A percentile compares a stretch with the other conserved stretches of the same genome.
phyloP scores from a whole-genome alignment of 1,140 invertebrate species.

The Elymnias hypermnestra region DNA sequence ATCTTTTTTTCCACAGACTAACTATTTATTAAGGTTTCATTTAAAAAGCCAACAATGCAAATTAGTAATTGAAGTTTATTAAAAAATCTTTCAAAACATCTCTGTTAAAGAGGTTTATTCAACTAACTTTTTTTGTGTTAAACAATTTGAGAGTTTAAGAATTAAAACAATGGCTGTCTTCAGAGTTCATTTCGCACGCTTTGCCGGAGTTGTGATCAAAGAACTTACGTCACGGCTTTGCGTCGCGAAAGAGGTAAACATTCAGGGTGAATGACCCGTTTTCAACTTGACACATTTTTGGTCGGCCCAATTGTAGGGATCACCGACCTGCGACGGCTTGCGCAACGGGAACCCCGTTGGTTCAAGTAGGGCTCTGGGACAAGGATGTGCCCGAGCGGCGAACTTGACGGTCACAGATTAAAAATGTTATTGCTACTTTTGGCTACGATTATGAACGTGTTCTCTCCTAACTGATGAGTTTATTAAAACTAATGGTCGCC shows the following conservation, averaged over 20 bases:
- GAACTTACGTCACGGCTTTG: conserved; percentile 19
- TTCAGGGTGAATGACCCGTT: conserved; percentile 55
- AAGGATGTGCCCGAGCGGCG: conserved; percentile 21
- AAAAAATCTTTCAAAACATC: no score
- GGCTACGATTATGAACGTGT: no score
- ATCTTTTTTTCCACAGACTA: no score
- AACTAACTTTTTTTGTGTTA: no score
- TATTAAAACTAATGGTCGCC: no score
- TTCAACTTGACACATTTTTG: conserved; percentile 75
- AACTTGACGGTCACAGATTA: conserved; percentile 4
- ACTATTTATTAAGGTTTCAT: no score
- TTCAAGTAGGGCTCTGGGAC: conserved; percentile 45
- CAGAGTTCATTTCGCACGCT: background rate
- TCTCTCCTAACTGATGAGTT: no score
- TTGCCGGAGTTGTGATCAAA: conserved; percentile 2
- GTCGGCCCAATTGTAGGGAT: conserved; percentile 65
- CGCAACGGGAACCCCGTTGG: conserved; percentile 58
- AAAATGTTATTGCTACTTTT: no score
- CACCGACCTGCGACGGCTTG: conserved; percentile 49
- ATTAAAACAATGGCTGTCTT: background rate
- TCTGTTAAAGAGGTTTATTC: no score
- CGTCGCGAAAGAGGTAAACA: conserved; percentile 50
- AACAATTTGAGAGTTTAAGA: no score
- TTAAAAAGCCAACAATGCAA: no score
- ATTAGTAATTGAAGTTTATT: no score